phyloP scores from a whole-genome alignment of 2,888 invertebrate genomes.

The Adelphocoris suturalis region DNA sequence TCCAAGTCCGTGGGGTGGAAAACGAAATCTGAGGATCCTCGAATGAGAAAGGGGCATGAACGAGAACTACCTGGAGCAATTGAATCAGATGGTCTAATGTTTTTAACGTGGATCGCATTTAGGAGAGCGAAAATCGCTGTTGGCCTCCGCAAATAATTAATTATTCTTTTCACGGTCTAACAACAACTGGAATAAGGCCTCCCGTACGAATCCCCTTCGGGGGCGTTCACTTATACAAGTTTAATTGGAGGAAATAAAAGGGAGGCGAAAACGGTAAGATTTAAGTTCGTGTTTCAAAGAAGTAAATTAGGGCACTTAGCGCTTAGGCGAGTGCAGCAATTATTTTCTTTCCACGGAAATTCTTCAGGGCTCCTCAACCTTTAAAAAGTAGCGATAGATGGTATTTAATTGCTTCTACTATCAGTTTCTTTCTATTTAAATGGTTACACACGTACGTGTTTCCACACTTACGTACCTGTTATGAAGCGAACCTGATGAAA shows the following conservation, averaged over 20 bases:
- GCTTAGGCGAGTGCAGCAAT: slow-evolving; percentile 57
- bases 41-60: background rate
- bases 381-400: background rate
- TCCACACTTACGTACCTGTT: too few species aligned
- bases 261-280: slow-evolving; percentile 38
- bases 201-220: slow-evolving; percentile 34
- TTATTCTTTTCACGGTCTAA: slow-evolving; percentile 69
- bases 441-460: too few species aligned
- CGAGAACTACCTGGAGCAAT: slow-evolving; percentile 50
- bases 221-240: slow-evolving; percentile 67
- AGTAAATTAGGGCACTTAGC: slow-evolving; percentile 68
- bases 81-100: slow-evolving; percentile 60
- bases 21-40: slow-evolving; percentile 20
- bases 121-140: slow-evolving; percentile 48
- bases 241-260: slow-evolving; percentile 68
- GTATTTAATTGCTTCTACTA: slow-evolving; percentile 1
- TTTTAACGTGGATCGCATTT: slow-evolving; percentile 64
- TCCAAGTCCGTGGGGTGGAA: background rate
- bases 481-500: too few species aligned
- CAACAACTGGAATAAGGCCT: slow-evolving; percentile 59
- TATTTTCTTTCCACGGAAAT: slow-evolving; percentile 15
- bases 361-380: background rate
- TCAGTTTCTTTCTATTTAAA: background rate
- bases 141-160: slow-evolving; percentile 49
- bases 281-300: slow-evolving; percentile 69